Base-by-base conservation (phyloP, 2,797 vertebrate genomes). In the Brachymystax lenok region DNA sequence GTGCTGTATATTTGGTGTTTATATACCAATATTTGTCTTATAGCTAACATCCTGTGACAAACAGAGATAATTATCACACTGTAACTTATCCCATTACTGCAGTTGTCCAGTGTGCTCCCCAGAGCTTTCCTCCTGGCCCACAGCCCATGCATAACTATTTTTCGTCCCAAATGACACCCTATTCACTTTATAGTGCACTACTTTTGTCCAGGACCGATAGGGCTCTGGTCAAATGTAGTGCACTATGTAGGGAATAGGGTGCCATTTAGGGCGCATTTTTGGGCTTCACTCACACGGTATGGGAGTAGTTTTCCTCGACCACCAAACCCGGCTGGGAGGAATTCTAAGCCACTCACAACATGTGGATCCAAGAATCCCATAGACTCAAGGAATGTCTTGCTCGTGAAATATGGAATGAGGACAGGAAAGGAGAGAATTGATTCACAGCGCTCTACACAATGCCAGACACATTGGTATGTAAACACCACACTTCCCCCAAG, bases 311-410 rank as follows among this genome's bases (percentile, higher is more conserved):
- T 12, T 64, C 30, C 69, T 86, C 81, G 84, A 69, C 81, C 63
- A 16, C 74, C 74, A 2, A 82, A 35, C 76, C 76, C 61, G 79
- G 74, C 27, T 59, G 68, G 77, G 40, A 69, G 75, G 67, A 74
- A 33, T 63, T 5, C 73, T 73, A 5, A 64, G 19, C 51, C 52
- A 27, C 21, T 10, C 51, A 59, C 77, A 67, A 83, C 51, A 77
- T 80, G 76, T 76, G 33, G 66, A 77, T 52, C 59, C n/a, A 78
- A 78, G 16, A 67, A 73, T 80, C n/a, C 0, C 69, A 74, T 59
- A 76, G 54, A 59, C 54, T 51, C 1, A 3, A 69, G 77, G 80
- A 86, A 84, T 80, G 74, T 82, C 74, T 78, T 81, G 59, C 51
- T 79, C 76, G 76, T 76, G 7, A 1, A 67, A 66, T 28, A 67